phyloP scores from a whole-genome alignment of 2,888 invertebrate genomes.

The Caenorhabditis virilis region DNA sequence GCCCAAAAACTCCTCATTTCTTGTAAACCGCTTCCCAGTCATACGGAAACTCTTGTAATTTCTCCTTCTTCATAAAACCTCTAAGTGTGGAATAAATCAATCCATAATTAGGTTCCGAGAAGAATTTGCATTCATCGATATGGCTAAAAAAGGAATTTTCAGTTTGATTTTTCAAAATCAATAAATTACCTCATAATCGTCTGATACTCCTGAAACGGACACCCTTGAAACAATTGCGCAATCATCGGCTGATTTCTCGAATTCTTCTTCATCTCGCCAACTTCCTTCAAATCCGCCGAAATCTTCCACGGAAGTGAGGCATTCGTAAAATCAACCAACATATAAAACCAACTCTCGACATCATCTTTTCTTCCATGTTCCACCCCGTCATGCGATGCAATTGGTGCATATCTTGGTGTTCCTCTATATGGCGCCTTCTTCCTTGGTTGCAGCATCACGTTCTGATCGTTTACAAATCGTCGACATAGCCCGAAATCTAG shows the following conservation, averaged over 20 bases:
- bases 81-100: conserved; percentile 38
- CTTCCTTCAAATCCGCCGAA: conserved; percentile 52
- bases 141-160: conserved; percentile 19
- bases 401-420: conserved; percentile 59
- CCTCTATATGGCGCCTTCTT: conserved; percentile 56
- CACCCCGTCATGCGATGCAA: conserved; percentile 49
- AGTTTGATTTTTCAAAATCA: neutral
- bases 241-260: conserved; percentile 19
- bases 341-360: conserved; percentile 60
- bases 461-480: conserved; percentile 45
- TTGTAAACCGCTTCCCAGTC: conserved; percentile 28
- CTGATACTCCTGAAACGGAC: conserved; percentile 40
- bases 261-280: conserved; percentile 41
- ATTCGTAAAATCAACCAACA: conserved; percentile 60
- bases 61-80: conserved; percentile 19
- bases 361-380: conserved; percentile 59
- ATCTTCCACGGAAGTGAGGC: conserved; percentile 62
- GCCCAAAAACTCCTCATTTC: too few species aligned
- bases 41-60: conserved; percentile 36
- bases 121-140: conserved; percentile 35
- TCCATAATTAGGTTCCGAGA: conserved; percentile 42
- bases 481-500: conserved; percentile 62
- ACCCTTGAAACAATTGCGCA: conserved; percentile 30
- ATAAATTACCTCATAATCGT: conserved; percentile 20
- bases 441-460: conserved; percentile 54